phyloP scores from a whole-genome alignment of 2,888 invertebrate genomes.

The Callyntrura sp. region DNA sequence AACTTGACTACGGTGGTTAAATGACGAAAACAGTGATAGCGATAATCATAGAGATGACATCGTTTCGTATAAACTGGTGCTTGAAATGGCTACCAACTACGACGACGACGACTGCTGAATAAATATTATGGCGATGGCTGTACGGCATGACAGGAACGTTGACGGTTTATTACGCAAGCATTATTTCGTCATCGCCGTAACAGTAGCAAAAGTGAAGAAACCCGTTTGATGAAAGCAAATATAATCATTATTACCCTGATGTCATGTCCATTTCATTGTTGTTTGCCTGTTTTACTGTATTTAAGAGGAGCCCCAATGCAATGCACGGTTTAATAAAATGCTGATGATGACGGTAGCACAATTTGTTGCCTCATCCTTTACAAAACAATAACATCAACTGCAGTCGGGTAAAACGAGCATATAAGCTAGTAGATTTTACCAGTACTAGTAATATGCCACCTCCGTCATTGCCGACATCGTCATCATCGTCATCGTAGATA shows the following conservation, averaged over 20 bases:
- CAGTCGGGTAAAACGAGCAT: neutral
- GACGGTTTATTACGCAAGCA: neutral
- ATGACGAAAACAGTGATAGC: too few relatives aligned
- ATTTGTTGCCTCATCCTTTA: constrained; percentile 1
- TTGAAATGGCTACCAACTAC: too few relatives aligned
- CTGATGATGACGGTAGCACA: constrained; percentile 10
- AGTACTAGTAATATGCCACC: neutral
- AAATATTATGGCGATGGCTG: too few relatives aligned
- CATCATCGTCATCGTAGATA: neutral
- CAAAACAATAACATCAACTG: neutral
- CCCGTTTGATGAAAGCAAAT: constrained; percentile 10
- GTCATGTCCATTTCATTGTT: constrained; percentile 49
- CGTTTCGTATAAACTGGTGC: too few relatives aligned
- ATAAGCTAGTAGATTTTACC: neutral
- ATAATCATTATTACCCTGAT: constrained; percentile 10
- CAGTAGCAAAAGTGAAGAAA: neutral
- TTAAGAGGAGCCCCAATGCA: constrained; percentile 50
- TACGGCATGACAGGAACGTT: too few relatives aligned
- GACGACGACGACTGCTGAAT: too few relatives aligned
- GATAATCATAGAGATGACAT: too few relatives aligned
- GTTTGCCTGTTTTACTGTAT: neutral
- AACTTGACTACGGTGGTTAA: too few relatives aligned
- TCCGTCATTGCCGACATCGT: too few relatives aligned
- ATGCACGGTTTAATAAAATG: constrained; percentile 47
- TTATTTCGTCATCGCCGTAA: neutral